These are phyloP conservation scores for Ryuthela nishihirai DNA, from an alignment of 2,888 invertebrate genomes.

Conservation along the genomic window DNA sequence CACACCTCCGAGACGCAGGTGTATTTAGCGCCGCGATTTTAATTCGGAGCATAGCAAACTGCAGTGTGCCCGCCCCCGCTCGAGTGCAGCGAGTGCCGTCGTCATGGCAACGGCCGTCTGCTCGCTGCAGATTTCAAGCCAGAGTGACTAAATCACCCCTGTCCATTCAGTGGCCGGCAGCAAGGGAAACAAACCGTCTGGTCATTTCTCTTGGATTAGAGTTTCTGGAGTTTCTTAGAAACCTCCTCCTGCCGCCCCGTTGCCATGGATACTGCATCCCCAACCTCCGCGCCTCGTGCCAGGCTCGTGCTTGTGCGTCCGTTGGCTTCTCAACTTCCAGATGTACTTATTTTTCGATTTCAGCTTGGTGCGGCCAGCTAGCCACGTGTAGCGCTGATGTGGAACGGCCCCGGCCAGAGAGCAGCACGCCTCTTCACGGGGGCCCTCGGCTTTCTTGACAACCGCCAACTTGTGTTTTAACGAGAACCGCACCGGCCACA, in stretches of 20 bases:
- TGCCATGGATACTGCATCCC: slow-evolving; percentile 32
- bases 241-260: slow-evolving; percentile 8
- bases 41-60: slow-evolving; percentile 31
- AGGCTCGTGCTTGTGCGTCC: too few species aligned
- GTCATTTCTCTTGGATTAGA: slow-evolving; percentile 41
- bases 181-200: slow-evolving; percentile 40
- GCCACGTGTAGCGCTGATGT: slow-evolving; percentile 3
- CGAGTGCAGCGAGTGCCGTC: slow-evolving; percentile 33
- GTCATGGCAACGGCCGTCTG: slow-evolving; percentile 31
- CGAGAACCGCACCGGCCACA: slow-evolving; percentile 35
- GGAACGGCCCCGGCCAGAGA: not conserved
- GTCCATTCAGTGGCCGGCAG: slow-evolving; percentile 33
- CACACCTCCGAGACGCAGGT: slow-evolving; percentile 10
- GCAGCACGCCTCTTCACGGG: not conserved
- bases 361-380: slow-evolving; percentile 18
- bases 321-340: slow-evolving; percentile 37
- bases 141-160: slow-evolving; percentile 37
- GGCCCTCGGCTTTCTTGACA: slow-evolving; percentile 6
- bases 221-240: slow-evolving; percentile 31
- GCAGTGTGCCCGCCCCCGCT: slow-evolving; percentile 8
- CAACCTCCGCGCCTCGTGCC: slow-evolving; percentile 20
- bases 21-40: slow-evolving; percentile 8
- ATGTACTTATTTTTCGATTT: slow-evolving; percentile 38
- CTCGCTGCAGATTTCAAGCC: slow-evolving; percentile 30
- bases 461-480: slow-evolving; percentile 31